Conservation (phyloP, 2,113 vertebrate species). For the Gulo gulo region DNA sequence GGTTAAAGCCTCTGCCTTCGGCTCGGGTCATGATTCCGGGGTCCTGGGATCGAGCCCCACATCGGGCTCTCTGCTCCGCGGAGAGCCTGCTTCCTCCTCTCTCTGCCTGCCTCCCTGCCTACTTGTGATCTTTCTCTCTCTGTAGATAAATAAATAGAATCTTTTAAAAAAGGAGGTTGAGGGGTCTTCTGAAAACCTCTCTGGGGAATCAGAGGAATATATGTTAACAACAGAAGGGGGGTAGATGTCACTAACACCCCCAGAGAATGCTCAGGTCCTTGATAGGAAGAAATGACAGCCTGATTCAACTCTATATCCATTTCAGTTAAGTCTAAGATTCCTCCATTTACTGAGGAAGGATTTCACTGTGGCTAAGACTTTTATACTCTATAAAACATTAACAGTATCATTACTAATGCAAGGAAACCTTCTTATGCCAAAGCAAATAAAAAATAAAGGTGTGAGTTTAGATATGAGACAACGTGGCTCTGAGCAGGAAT, state of each 20-base stretch:
- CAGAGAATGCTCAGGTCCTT: neutral
- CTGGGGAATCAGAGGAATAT: neutral
- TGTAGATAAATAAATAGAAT: too few species aligned
- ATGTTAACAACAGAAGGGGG: neutral
- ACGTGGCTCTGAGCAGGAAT: conserved; percentile 39
- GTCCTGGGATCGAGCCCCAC: too few species aligned
- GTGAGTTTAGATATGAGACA: conserved; percentile 6
- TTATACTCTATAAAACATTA: conserved; percentile 49
- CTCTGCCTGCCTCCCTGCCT: too few species aligned
- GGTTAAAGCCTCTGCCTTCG: too few species aligned
- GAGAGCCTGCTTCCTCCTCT: too few species aligned
- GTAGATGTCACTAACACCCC: neutral
- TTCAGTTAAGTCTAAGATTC: neutral
- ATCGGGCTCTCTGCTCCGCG: too few species aligned
- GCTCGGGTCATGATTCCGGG: too few species aligned
- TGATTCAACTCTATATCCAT: neutral
- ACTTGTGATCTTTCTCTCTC: too few species aligned
- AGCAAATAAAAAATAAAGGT: conserved; percentile 65
- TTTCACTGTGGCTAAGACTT: conserved; percentile 55
- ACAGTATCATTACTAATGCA: conserved; percentile 49
- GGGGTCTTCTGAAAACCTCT: neutral
- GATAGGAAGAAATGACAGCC: neutral
- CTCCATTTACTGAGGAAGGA: neutral
- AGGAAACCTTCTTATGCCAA: conserved; percentile 20
- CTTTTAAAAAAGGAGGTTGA: neutral